These are phyloP conservation scores for Trinectes maculatus DNA, from an alignment of 2,113 vertebrate genomes.

Conservation along the genomic window DNA sequence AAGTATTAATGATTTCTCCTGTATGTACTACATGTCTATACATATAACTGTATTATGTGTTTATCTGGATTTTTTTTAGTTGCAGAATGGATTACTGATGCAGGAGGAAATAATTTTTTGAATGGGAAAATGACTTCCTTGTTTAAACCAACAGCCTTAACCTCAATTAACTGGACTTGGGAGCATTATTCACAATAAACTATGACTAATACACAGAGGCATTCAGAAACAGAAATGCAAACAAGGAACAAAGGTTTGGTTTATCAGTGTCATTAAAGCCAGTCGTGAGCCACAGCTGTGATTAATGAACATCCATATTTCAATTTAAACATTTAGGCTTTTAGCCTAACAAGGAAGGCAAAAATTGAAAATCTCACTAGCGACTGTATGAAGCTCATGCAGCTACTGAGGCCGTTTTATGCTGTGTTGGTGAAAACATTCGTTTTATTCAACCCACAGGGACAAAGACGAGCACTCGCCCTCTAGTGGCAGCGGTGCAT, in stretches of 20 bases:
- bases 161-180: constrained; percentile 23
- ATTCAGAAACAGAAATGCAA: constrained; percentile 40
- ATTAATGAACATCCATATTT: constrained; percentile 35
- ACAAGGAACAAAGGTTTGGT: constrained; percentile 13
- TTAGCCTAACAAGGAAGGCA: constrained; percentile 18
- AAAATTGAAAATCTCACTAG: not conserved
- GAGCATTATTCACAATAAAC: constrained; percentile 28
- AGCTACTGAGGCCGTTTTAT: constrained; percentile 15
- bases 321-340: constrained; percentile 24
- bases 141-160: constrained; percentile 24
- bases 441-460: not conserved
- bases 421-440: constrained; percentile 23
- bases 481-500: constrained; percentile 38
- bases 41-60: not conserved
- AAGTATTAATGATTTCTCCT: too few species aligned
- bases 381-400: too few species aligned
- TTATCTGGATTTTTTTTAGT: not conserved
- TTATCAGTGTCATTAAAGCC: constrained; percentile 40
- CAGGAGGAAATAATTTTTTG: constrained; percentile 1
- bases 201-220: constrained; percentile 22
- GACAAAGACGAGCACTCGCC: constrained; percentile 5
- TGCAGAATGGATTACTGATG: not conserved
- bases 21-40: not conserved
- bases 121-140: not conserved
- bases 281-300: constrained; percentile 14